Evolutionary conservation across 35 echinoderm and acorn worm genomes (phyloP), one percentile per base, ranked within the genome.

Genomic region (Apostichopus parvimensis): DNA sequence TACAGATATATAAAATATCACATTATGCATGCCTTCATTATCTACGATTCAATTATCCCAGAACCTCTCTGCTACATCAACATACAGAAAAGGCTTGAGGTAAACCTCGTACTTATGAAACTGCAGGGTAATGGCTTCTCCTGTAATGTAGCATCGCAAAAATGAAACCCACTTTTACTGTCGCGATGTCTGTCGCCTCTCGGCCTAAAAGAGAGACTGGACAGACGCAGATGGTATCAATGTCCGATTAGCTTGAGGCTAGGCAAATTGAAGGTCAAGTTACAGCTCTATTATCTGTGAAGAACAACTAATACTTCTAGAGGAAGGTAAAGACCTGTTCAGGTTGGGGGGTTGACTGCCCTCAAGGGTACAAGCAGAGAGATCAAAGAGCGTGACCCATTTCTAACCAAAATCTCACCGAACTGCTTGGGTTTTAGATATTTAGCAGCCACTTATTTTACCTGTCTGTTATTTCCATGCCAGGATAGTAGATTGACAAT

Each of bases 241-340:
- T 66, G 62, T 66, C 62, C 62, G 54, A 52, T 17, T 17, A 82
- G 79, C 79, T 45, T 54, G 15, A 54, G 52, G 79, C 79, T 54
- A 54, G 17, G 79, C 54, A 82, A 82, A 52, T 82, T 82, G 79
- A 82, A 54, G 79, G 79, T 82, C 79, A 82, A 82, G 79, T 82
- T 82, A 54, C 79, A 56, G 1, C 15, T 9, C 62, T 1, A 66
- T 66, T 68, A 68, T 18, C 64, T 68, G 11, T 68, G 13, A 18
- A 68, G 64, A 68, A 11, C 45, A 82, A 53, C 10, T 45, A 45
- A 56, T 34, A 82, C 10, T 13, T 4, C 79, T 53, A 56, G 23
- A 79, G 77, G 52, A 17, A 82, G 11, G n/a, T 15, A 3, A 11
- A 82, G 10, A 55, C 45, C 34, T 82, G 79, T 68, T 68, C 64